Evolutionary conservation across 92 coral and sea anemone genomes (phyloP).

Genomic region (Porites lobata): DNA sequence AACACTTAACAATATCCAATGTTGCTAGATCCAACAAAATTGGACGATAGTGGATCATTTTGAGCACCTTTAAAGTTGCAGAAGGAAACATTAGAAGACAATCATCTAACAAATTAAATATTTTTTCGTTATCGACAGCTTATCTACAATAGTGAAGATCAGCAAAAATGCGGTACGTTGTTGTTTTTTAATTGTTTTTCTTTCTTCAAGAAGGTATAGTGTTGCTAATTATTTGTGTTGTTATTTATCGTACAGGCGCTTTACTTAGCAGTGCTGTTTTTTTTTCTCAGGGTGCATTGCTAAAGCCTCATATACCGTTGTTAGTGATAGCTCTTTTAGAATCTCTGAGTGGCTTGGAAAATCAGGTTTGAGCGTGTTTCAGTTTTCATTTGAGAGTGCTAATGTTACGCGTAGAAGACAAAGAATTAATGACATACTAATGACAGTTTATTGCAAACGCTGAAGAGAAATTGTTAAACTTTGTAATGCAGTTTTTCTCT

Average conservation of each 20-base stretch:
- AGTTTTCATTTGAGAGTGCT: too few species aligned
- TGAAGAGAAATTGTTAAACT: too few species aligned
- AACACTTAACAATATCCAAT: too few species aligned
- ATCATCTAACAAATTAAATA: neutral
- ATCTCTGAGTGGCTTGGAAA: conserved; percentile 93
- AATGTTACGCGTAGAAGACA: neutral
- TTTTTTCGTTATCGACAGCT: conserved; percentile 32
- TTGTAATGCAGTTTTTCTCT: too few species aligned
- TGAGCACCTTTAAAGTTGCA: neutral
- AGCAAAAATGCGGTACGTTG: conserved; percentile 95
- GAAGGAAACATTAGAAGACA: neutral
- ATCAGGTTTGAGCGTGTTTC: conserved; percentile 66
- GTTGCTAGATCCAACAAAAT: too few species aligned
- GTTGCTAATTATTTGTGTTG: too few species aligned
- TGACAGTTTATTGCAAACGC: too few species aligned
- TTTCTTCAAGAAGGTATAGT: neutral
- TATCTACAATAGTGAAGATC: conserved; percentile 95
- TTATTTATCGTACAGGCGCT: neutral
- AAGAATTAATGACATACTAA: too few species aligned
- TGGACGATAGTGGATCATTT: too few species aligned
- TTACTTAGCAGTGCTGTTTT: neutral
- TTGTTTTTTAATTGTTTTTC: neutral
- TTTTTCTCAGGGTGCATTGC: conserved; percentile 73
- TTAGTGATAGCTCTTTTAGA: conserved; percentile 92
- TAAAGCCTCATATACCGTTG: conserved; percentile 97